phyloP scores from a whole-genome alignment of 2,797 vertebrate genomes.

The Florisuga fusca region DNA sequence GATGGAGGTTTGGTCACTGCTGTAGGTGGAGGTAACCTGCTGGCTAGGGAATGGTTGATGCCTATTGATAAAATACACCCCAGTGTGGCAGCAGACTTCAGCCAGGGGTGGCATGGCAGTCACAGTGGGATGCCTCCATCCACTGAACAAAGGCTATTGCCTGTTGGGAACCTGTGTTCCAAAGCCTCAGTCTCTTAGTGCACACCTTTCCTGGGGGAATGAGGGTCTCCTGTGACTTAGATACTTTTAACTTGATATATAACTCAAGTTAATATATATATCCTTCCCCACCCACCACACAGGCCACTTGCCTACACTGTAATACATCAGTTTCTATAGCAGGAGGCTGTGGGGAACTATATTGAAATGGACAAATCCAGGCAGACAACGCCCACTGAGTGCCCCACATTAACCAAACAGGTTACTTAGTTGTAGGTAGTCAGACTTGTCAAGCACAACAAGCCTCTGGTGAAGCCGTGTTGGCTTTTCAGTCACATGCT shows the following conservation, averaged over 20 bases:
- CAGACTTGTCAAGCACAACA: no score
- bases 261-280: no score
- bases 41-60: not conserved
- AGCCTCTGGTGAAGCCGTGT: no score
- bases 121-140: rapidly evolving
- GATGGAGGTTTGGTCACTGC: not conserved
- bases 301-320: no score
- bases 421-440: no score
- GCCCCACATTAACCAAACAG: no score
- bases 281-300: no score
- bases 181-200: not conserved
- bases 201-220: not conserved
- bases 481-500: no score
- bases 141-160: not conserved
- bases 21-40: not conserved
- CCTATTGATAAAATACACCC: not conserved
- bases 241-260: not conserved
- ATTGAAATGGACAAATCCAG: no score
- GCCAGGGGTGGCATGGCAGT: not conserved
- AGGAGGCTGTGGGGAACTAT: no score
- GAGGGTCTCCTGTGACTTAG: not conserved
- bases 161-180: not conserved
- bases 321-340: no score
- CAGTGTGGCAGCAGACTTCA: not conserved
- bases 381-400: no score